These are phyloP conservation scores for Punctoribates punctum DNA, from an alignment of 2,888 invertebrate genomes.

Conservation along the genomic window DNA sequence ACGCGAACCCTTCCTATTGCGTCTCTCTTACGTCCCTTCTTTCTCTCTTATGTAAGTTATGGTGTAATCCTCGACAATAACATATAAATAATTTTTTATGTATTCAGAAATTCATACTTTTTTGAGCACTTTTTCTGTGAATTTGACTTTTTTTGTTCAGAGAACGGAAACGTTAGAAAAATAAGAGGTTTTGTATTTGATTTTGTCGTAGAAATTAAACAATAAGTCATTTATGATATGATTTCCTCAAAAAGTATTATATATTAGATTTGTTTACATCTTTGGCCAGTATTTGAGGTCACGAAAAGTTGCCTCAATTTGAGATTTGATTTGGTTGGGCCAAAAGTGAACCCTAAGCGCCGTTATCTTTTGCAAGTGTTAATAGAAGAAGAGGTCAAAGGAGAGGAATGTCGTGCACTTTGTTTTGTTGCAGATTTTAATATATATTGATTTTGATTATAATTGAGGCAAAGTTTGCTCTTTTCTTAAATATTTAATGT, in stretches of 20 bases:
- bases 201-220: slow-evolving; percentile 3
- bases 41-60: slow-evolving; percentile 26
- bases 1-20: slow-evolving; percentile 32
- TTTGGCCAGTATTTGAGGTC: no score
- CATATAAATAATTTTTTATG: slow-evolving; percentile 1
- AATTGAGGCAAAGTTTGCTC: no score
- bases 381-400: no score
- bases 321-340: no score
- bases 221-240: background rate
- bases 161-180: slow-evolving; percentile 1
- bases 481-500: slow-evolving; percentile 16
- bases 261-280: no score
- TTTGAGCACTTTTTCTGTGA: background rate
- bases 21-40: slow-evolving; percentile 5
- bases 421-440: no score
- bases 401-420: no score
- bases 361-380: no score
- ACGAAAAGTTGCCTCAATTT: no score
- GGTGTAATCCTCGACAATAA: slow-evolving; percentile 15
- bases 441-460: no score
- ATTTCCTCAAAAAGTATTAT: no score
- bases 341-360: no score
- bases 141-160: background rate
- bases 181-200: background rate
- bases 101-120: background rate